phyloP scores from a whole-genome alignment of 2,888 invertebrate species.

The Elegia similella region DNA sequence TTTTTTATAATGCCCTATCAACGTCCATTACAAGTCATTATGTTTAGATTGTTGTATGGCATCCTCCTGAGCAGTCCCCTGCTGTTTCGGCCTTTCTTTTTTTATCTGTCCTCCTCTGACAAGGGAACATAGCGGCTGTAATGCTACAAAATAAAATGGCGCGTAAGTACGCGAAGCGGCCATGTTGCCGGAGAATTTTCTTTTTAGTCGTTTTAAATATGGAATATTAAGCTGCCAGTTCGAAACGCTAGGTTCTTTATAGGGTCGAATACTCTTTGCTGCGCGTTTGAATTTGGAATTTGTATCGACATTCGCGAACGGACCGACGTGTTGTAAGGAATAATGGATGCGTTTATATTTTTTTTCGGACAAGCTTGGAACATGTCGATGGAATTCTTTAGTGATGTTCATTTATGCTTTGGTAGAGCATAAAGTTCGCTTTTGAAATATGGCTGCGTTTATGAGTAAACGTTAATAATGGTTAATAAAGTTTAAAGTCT shows the following conservation, averaged over 20 bases:
- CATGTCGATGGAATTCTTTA: conserved; percentile 31
- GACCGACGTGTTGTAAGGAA: conserved; percentile 29
- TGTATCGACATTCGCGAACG: conserved; percentile 15
- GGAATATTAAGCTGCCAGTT: conserved; percentile 25
- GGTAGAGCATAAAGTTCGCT: conserved; percentile 19
- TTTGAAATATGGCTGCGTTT: conserved; percentile 11
- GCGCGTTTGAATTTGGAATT: conserved; percentile 11
- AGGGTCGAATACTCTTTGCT: conserved; percentile 1
- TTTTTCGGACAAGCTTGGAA: conserved; percentile 23
- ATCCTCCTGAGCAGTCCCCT: conserved; percentile 53
- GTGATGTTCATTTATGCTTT: conserved; percentile 27
- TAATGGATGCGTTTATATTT: conserved; percentile 35
- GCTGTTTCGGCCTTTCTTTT: conserved; percentile 50
- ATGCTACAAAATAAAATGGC: conserved; percentile 28
- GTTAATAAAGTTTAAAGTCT: background rate
- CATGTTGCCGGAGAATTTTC: conserved; percentile 20
- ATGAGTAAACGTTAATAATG: too few relatives aligned
- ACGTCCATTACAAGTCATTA: conserved; percentile 68
- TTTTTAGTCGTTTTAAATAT: conserved; percentile 27
- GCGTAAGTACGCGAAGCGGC: background rate
- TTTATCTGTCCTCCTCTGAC: conserved; percentile 24
- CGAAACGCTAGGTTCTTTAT: conserved; percentile 17
- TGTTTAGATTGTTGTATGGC: conserved; percentile 61
- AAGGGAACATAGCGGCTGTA: conserved; percentile 30
- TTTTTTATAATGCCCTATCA: conserved; percentile 56